Evolutionary conservation across 2,888 invertebrate species (phyloP).

Genomic region (Sarcophaga rosellei): DNA sequence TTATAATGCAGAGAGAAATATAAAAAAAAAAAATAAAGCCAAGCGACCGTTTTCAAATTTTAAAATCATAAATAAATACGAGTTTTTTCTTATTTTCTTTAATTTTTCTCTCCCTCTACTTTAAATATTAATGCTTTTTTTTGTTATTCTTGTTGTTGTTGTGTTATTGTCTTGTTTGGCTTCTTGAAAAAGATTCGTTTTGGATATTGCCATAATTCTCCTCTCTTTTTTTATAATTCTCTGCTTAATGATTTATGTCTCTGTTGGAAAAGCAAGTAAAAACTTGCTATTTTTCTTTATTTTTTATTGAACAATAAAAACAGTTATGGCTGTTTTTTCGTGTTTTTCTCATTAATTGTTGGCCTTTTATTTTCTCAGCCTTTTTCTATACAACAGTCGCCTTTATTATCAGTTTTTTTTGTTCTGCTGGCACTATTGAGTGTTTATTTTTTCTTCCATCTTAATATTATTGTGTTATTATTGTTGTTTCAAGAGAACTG

Average conservation of each 20-base stretch:
- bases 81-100: slow-evolving; percentile 9
- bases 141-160: background rate
- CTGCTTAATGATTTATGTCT: slow-evolving; percentile 25
- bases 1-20: background rate
- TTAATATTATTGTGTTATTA: background rate
- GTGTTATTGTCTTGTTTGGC: too few relatives aligned
- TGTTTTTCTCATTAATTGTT: background rate
- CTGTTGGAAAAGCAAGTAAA: slow-evolving; percentile 6
- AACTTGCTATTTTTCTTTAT: slow-evolving; percentile 11
- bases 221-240: background rate
- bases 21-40: background rate
- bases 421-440: slow-evolving; percentile 11
- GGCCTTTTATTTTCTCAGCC: background rate
- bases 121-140: background rate
- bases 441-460: slow-evolving; percentile 17
- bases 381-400: background rate
- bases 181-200: too few relatives aligned
- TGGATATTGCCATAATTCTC: background rate
- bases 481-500: background rate
- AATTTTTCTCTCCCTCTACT: background rate
- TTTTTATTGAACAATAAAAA: slow-evolving; percentile 33
- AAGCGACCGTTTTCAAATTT: background rate
- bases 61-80: slow-evolving; percentile 31
- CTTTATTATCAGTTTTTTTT: background rate
- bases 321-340: background rate